A percentile compares a stretch with the other conserved stretches of the same genome.
Conservation (phyloP, 2,797 vertebrate species). For the Vireo griseus region DNA sequence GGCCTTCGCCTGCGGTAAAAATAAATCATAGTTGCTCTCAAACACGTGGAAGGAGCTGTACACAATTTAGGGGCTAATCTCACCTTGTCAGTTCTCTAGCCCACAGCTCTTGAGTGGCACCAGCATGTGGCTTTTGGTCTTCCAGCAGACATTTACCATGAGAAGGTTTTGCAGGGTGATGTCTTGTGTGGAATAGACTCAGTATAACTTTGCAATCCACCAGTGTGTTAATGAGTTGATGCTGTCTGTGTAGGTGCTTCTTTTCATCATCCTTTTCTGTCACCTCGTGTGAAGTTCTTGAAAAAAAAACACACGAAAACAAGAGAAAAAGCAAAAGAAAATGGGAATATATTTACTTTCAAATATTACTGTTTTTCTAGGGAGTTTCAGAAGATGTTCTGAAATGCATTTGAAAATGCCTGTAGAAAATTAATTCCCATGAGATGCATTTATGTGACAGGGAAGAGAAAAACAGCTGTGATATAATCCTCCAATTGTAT, state of each 20-base stretch:
- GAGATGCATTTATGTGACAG: neutral
- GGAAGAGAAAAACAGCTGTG: neutral
- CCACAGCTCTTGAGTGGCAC: neutral
- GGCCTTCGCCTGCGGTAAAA: neutral
- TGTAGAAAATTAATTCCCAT: neutral
- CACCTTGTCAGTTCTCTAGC: neutral
- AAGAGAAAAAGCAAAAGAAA: neutral
- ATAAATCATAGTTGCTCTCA: neutral
- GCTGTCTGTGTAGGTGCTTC: neutral
- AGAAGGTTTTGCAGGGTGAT: neutral
- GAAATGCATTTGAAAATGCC: neutral
- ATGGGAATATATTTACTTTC: neutral
- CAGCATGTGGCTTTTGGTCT: neutral
- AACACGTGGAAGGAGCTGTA: neutral
- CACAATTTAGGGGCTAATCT: neutral
- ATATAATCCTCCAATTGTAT: neutral
- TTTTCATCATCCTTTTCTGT: neutral
- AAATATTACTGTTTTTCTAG: neutral
- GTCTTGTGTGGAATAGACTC: neutral
- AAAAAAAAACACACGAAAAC: accelerated
- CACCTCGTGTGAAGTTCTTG: neutral
- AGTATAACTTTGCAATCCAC: neutral
- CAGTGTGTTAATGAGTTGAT: neutral
- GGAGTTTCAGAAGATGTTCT: neutral
- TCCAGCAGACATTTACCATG: neutral